Conservation (phyloP, 2,113 vertebrate species). For the Tragelaphus scriptus region DNA sequence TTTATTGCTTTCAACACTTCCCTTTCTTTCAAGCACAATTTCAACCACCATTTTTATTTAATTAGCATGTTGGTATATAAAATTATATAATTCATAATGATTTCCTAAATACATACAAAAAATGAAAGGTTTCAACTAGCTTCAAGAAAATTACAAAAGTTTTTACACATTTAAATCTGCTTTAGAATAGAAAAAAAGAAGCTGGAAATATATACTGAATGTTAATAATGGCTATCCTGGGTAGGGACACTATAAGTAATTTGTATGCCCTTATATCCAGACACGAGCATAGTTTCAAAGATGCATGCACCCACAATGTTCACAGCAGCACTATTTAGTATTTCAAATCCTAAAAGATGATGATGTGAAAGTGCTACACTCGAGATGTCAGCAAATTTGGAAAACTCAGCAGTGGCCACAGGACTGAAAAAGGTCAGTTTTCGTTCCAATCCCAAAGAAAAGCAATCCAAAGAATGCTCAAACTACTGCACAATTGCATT, state of each 20-base stretch:
- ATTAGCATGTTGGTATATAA: neutral
- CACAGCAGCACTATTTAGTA: neutral
- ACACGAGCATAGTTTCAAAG: neutral
- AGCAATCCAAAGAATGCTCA: neutral
- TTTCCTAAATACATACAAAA: neutral
- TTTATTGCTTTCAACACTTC: neutral
- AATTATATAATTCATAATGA: neutral
- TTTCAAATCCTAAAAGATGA: neutral
- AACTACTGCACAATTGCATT: neutral
- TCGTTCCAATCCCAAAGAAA: neutral
- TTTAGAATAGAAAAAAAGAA: neutral
- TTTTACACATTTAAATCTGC: neutral
- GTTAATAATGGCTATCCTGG: neutral
- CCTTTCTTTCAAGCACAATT: neutral
- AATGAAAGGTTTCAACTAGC: neutral
- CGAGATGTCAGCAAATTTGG: neutral
- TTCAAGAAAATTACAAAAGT: neutral
- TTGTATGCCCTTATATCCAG: neutral
- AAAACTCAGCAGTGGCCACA: neutral
- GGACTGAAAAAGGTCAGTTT: neutral
- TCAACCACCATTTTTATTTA: neutral
- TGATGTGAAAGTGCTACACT: neutral
- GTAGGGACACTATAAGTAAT: neutral
- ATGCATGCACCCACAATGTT: neutral
- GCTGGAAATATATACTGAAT: neutral